Base-by-base conservation (phyloP, 1,140 invertebrate species). In the Cryptotermes secundus region DNA sequence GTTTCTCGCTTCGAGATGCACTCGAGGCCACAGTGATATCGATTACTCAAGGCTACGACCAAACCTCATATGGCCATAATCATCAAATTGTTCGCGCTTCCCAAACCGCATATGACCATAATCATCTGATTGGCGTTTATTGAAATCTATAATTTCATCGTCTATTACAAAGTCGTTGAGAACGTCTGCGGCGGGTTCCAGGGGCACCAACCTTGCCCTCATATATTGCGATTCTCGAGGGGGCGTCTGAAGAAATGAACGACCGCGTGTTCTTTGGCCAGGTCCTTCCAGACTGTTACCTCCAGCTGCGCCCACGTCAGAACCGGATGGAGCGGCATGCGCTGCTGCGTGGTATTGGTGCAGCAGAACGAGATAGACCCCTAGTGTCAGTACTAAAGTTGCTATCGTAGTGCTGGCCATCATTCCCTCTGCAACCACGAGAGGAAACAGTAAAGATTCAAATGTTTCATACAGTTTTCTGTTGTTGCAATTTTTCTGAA, bases 71-170 rank as follows among this genome's bases (percentile, higher is more conserved):
- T 94, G 93, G 24, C 89, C 89, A 85, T 89, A 89, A 83, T 89
- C 89, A 53, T 89, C 89, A 53, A 87, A 88, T 83, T 89, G 88
- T 84, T 91, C 90, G 35, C 92, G 90, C 83, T 92, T 92, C 1
- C 93, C 91, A 85, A 92, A 93, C 85, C 93, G 89, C 86, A 94
- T 90, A 83, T 94, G 91, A 14, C 92, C 93, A 86, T 94, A 94
- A 86, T 94, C 94, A 49, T 94, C 92, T 84, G 92, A 92, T 79
- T 90, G 89, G 34, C 91, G 90, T 84, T 93, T 93, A 14, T 90
- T 90, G 9, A 91, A 85, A 35, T 92, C 89, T 42, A 91, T 88
- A 24, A 92, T 89, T 38, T 94, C 93, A 53, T 90, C 91, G 31
- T 93, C 91, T 19, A 89, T 85, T 26, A 89, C 85, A 49, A 89